These are phyloP conservation scores for Psittacula cyanocephala DNA, from an alignment of 2,113 vertebrate genomes.

Conservation along the genomic window DNA sequence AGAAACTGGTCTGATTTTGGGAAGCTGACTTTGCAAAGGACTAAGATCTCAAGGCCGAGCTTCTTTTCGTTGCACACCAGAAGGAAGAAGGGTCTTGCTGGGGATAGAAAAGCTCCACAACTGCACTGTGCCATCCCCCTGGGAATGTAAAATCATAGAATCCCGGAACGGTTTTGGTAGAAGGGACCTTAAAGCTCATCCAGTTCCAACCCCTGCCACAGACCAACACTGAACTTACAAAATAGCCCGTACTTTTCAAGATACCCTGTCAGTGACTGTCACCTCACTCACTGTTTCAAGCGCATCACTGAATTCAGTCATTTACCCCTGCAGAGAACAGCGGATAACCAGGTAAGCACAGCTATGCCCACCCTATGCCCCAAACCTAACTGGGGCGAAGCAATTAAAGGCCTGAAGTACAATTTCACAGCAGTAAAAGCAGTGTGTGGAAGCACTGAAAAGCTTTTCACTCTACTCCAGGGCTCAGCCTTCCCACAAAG, in stretches of 20 bases:
- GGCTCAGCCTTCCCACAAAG: background rate
- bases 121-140: background rate
- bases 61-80: background rate
- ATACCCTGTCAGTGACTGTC: background rate
- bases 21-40: background rate
- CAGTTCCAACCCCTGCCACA: background rate
- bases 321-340: accelerated
- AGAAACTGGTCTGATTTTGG: background rate
- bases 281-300: background rate
- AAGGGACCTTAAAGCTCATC: background rate
- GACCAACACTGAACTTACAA: background rate
- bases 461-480: background rate
- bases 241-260: background rate
- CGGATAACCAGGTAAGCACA: background rate
- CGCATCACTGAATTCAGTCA: accelerated
- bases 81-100: background rate
- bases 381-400: background rate
- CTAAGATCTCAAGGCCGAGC: background rate
- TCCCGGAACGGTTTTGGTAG: background rate
- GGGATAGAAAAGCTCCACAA: background rate
- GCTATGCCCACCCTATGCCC: background rate
- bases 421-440: background rate
- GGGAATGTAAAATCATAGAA: accelerated
- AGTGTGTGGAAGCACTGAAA: background rate
- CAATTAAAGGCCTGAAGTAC: background rate